Evolutionary conservation across 2,113 vertebrate genomes (phyloP), one percentile per base, ranked within the genome.

Genomic region (Forbesichthys papilliferus): DNA sequence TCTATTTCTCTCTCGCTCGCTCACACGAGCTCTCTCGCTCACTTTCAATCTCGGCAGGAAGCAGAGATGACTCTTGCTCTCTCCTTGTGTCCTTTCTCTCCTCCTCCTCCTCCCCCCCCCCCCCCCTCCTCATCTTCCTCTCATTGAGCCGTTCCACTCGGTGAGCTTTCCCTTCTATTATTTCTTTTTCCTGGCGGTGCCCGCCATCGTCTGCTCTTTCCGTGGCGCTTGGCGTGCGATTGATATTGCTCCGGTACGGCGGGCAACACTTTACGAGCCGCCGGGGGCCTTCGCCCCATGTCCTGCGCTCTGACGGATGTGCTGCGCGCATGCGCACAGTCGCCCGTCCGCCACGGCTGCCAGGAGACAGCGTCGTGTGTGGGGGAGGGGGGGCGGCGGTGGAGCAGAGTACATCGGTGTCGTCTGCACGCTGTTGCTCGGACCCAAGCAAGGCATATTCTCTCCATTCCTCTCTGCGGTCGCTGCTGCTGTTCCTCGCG

Each of bases 271-370:
- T 89, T 88, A 90, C 71, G 82, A 90, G 86, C 77, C 91, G 82
- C 88, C 14, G 56, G 87, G 89, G 90, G 77, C 87, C 16, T 77
- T 82, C 84, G 79, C 68, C 78, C 78, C 83, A 70, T 79, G 58
- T 77, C 69, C 75, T 42, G 87, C 83, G 86, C 73, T 71, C 77
- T 90, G 91, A 91, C 86, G 79, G 86, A 92, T 91, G 88, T 78
- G 83, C 66, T 6, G 48, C 46, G 52, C 77, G 10, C 81, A 48
- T 16, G 64, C 36, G 49, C 79, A 66, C 71, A 68, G 33, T 55
- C 71, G 82, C 76, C 64, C 77, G 82, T 89, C 85, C 86, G 88
- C 74, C 46, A 68, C 71, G n/a, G 72, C 83, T 83, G 81, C 87
- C 69, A 76, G 84, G 78, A 75, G 74, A 76, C 71, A 86, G 82